These are phyloP conservation scores for Calyptommatus sinebrachiatus DNA, from an alignment of 2,113 vertebrate species.

Conservation along the genomic window DNA sequence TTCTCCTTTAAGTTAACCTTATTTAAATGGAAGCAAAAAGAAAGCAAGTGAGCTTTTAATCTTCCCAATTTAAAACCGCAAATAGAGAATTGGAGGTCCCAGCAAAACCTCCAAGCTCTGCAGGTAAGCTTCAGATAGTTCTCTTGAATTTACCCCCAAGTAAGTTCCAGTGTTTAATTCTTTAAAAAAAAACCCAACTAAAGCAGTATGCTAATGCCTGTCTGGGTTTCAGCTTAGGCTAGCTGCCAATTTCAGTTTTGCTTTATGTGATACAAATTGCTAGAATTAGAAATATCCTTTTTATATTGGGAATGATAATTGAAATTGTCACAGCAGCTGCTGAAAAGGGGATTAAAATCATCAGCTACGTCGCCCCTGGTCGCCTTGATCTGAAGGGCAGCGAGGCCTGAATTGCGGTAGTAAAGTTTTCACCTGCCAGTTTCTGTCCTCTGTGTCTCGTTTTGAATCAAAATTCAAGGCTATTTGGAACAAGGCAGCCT, in stretches of 20 bases:
- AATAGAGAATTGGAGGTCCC: slow-evolving; percentile 16
- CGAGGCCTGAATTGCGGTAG: slow-evolving; percentile 24
- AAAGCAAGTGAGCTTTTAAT: not conserved
- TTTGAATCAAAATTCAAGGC: not conserved
- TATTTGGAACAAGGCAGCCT: no score
- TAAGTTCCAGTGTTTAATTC: not conserved
- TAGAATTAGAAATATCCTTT: slow-evolving; percentile 59
- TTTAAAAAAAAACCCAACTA: slow-evolving; percentile 15
- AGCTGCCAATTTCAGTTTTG: slow-evolving; percentile 56
- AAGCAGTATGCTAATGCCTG: slow-evolving; percentile 43
- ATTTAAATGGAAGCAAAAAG: not conserved
- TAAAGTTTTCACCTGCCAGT: slow-evolving; percentile 24
- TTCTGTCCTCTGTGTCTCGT: not conserved
- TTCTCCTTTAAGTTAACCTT: not conserved
- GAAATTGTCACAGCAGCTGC: slow-evolving; percentile 51
- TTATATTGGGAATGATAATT: slow-evolving; percentile 54
- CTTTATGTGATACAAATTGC: slow-evolving; percentile 50
- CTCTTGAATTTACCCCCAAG: not conserved
- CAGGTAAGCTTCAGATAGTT: slow-evolving; percentile 24
- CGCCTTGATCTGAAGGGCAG: slow-evolving; percentile 36
- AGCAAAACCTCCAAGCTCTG: slow-evolving; percentile 10
- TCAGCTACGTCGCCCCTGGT: slow-evolving; percentile 47
- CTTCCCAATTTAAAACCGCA: slow-evolving; percentile 19
- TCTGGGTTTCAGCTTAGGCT: slow-evolving; percentile 47
- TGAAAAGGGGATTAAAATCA: slow-evolving; percentile 50